These are phyloP conservation scores for Galleria mellonella DNA, from an alignment of 1,140 invertebrate genomes.

Conservation along the genomic window DNA sequence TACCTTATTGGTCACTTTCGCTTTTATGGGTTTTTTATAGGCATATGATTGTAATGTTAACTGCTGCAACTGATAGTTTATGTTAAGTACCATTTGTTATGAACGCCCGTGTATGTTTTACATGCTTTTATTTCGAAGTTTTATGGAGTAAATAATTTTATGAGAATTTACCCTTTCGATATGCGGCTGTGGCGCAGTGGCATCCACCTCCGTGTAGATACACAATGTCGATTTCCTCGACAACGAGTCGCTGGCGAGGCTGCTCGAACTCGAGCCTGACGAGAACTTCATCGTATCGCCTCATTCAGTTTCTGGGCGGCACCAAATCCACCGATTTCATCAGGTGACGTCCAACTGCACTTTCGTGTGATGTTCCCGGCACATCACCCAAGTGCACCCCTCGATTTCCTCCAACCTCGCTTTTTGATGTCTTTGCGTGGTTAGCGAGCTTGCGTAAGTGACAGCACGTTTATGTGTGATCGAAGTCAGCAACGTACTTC, in stretches of 20 bases:
- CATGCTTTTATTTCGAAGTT: not conserved
- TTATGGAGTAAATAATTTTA: not conserved
- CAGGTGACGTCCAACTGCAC: conserved; percentile 62
- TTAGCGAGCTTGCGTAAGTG: conserved; percentile 29
- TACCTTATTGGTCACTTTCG: conserved; percentile 21
- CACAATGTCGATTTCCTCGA: conserved; percentile 74
- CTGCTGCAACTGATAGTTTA: no score
- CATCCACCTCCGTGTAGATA: conserved; percentile 70
- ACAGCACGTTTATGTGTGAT: conserved; percentile 19
- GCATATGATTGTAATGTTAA: not conserved
- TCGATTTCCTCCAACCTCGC: not conserved
- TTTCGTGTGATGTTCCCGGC: conserved; percentile 50
- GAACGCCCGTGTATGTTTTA: not conserved
- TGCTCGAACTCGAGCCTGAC: conserved; percentile 72
- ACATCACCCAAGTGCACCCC: conserved; percentile 55
- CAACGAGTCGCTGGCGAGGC: conserved; percentile 71
- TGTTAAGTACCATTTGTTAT: no score
- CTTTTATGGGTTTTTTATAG: conserved; percentile 14
- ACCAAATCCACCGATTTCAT: conserved; percentile 8
- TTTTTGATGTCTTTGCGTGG: conserved; percentile 12
- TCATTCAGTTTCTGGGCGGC: conserved; percentile 17
- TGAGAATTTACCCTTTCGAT: conserved; percentile 52
- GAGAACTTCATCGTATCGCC: conserved; percentile 72
- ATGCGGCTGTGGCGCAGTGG: conserved; percentile 37
- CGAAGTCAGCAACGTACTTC: conserved; percentile 26